These are phyloP conservation scores for Acarapis woodi DNA, from an alignment of 1,140 invertebrate species.

Conservation along the genomic window DNA sequence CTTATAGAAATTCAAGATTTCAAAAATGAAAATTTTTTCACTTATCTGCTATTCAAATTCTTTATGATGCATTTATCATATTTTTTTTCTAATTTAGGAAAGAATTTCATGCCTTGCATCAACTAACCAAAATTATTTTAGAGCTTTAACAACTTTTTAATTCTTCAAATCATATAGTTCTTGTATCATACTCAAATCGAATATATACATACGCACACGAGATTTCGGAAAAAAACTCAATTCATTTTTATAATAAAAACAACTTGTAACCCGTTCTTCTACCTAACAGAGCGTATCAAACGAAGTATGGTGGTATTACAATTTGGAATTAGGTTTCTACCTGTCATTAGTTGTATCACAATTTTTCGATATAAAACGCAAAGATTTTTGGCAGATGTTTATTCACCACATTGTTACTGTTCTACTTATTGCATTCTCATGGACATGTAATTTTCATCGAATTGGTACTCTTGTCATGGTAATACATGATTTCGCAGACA, in stretches of 20 bases:
- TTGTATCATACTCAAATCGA: too few species aligned
- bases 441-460: conserved; percentile 70
- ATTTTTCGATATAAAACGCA: conserved; percentile 56
- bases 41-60: too few species aligned
- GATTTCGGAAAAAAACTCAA: not conserved
- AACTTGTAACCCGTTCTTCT: conserved; percentile 6
- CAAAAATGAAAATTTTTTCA: too few species aligned
- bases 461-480: conserved; percentile 69
- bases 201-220: too few species aligned
- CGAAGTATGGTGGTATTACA: conserved; percentile 68
- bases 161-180: too few species aligned
- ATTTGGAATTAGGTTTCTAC: conserved; percentile 79
- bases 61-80: too few species aligned
- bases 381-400: conserved; percentile 95
- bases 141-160: too few species aligned
- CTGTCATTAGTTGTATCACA: conserved; percentile 73
- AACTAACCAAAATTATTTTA: too few species aligned
- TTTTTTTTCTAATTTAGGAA: too few species aligned
- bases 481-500: conserved; percentile 78
- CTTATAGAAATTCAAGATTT: too few species aligned
- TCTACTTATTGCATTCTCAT: conserved; percentile 57
- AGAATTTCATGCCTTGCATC: too few species aligned
- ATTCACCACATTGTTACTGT: conserved; percentile 82
- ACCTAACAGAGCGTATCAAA: too few species aligned
- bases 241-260: conserved; percentile 5